A percentile compares a stretch with the other conserved stretches of the same genome.
These are phyloP conservation scores for Empis livida DNA, from an alignment of 2,888 invertebrate species.

Conservation along the genomic window DNA sequence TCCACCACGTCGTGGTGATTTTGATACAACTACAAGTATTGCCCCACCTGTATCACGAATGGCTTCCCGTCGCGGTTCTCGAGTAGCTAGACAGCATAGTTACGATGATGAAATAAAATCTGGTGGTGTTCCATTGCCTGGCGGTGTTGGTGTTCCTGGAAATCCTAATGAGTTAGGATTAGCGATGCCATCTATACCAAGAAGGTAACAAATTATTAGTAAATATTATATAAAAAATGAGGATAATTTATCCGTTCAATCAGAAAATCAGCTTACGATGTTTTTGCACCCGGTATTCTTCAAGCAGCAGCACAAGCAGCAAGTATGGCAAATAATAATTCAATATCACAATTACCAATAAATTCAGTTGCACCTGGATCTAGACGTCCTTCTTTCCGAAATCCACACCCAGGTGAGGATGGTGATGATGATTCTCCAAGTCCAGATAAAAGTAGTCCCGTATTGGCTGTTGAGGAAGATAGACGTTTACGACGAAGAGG, in stretches of 20 bases:
- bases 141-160: slow-evolving; percentile 18
- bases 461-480: slow-evolving; percentile 55
- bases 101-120: slow-evolving; percentile 65
- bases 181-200: slow-evolving; percentile 59
- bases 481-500: slow-evolving; percentile 63
- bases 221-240: neutral
- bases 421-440: slow-evolving; percentile 38
- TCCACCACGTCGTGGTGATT: slow-evolving; percentile 38
- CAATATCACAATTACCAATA: slow-evolving; percentile 26
- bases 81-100: slow-evolving; percentile 63
- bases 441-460: slow-evolving; percentile 41
- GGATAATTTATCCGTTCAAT: slow-evolving; percentile 1
- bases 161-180: slow-evolving; percentile 42
- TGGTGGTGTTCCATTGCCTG: slow-evolving; percentile 13
- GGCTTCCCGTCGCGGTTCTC: slow-evolving; percentile 45
- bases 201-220: slow-evolving; percentile 39
- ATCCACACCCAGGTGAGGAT: slow-evolving; percentile 42
- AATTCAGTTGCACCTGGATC: slow-evolving; percentile 30
- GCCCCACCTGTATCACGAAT: slow-evolving; percentile 32
- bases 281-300: slow-evolving; percentile 52
- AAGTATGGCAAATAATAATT: slow-evolving; percentile 29
- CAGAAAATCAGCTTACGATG: slow-evolving; percentile 63
- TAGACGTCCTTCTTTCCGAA: slow-evolving; percentile 48
- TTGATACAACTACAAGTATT: slow-evolving; percentile 18
- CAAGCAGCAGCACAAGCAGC: slow-evolving; percentile 32